phyloP scores from a whole-genome alignment of 2,888 invertebrate species.

The Leuctra nigra region DNA sequence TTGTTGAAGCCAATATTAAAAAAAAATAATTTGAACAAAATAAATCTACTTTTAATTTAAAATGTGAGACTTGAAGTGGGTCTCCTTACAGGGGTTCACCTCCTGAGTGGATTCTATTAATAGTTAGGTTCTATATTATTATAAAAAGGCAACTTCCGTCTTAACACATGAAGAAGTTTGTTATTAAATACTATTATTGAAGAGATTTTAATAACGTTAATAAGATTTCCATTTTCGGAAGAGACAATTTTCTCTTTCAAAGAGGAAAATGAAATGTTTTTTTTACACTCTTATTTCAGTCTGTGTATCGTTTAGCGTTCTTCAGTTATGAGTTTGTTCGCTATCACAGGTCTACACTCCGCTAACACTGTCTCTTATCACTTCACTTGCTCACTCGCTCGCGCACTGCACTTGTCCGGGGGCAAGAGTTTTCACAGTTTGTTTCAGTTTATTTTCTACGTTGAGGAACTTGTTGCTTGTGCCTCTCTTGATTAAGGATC shows the following conservation, averaged over 20 bases:
- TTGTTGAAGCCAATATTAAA: no score
- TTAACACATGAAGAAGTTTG: constrained; percentile 9
- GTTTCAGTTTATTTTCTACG: background rate
- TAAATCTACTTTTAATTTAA: no score
- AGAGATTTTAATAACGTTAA: background rate
- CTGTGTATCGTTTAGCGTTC: background rate
- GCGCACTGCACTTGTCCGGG: background rate
- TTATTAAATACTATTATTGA: background rate
- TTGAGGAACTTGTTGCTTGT: constrained; percentile 1
- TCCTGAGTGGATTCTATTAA: no score
- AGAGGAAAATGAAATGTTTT: background rate
- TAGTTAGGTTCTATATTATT: no score
- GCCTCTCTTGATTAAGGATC: background rate
- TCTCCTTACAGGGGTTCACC: no score
- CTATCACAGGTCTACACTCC: constrained; percentile 18
- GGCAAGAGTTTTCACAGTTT: no score
- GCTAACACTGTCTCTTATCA: background rate
- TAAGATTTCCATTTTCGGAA: background rate
- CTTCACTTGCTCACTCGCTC: background rate
- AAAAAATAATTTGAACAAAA: no score
- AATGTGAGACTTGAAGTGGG: no score
- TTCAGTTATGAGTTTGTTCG: background rate
- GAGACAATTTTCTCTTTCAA: background rate
- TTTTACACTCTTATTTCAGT: background rate
- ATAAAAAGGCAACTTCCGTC: background rate